These are phyloP conservation scores for Lasioglossum albipes DNA, from an alignment of 1,140 invertebrate species.

Conservation along the genomic window DNA sequence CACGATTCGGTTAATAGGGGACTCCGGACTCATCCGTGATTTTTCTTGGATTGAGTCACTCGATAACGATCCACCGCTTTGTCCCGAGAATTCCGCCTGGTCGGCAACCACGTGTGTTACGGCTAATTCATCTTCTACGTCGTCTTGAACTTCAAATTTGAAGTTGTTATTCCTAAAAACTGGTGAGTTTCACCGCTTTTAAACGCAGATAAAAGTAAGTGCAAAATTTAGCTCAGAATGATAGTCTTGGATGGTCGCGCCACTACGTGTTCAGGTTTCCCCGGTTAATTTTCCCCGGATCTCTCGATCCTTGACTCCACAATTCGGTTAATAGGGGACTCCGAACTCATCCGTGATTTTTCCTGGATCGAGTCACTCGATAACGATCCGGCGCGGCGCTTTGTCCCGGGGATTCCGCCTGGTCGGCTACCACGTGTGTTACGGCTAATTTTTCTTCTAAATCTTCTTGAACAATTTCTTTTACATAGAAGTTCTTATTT, in stretches of 20 bases:
- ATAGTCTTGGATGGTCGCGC: slow-evolving; percentile 39
- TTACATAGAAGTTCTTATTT: too few relatives aligned
- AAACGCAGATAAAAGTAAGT: too few relatives aligned
- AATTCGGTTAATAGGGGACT: slow-evolving; percentile 14
- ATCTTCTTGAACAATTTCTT: too few relatives aligned
- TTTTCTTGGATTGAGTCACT: slow-evolving; percentile 26
- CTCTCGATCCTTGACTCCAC: slow-evolving; percentile 5
- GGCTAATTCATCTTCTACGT: too few relatives aligned
- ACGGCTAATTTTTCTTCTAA: too few relatives aligned
- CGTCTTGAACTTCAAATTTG: too few relatives aligned
- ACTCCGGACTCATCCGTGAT: slow-evolving; percentile 9
- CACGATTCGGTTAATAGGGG: slow-evolving; percentile 20
- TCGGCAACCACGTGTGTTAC: not conserved
- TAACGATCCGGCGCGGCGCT: not conserved
- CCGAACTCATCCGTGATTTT: slow-evolving; percentile 21
- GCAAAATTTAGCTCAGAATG: too few relatives aligned
- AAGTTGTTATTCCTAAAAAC: too few relatives aligned
- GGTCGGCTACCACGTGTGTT: not conserved
- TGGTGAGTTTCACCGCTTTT: too few relatives aligned
- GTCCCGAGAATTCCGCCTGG: not conserved
- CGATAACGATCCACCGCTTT: slow-evolving; percentile 8
- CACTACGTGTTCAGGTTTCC: slow-evolving; percentile 22
- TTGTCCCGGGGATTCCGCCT: slow-evolving; percentile 1
- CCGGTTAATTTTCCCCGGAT: slow-evolving; percentile 52
- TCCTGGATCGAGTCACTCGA: slow-evolving; percentile 22